Evolutionary conservation across 2,113 vertebrate species (phyloP).

Genomic region (Tyto alba): DNA sequence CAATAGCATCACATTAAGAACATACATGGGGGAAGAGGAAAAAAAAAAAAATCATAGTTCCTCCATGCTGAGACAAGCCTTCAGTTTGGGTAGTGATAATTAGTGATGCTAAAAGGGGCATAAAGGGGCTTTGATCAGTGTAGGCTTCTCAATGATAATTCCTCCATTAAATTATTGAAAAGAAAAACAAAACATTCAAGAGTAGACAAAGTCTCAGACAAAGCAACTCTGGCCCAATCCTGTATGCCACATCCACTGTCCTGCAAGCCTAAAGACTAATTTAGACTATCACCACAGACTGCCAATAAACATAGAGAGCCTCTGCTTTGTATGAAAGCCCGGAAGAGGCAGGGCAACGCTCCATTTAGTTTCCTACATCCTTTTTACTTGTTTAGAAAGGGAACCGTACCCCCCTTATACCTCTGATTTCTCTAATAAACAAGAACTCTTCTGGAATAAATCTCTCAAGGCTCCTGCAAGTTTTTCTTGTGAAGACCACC

Average conservation of each 20-base stretch:
- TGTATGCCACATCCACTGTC: too few relatives aligned
- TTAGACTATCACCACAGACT: background rate
- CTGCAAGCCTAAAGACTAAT: background rate
- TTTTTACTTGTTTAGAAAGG: background rate
- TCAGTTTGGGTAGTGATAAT: background rate
- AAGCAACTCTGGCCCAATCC: background rate
- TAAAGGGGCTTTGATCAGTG: background rate
- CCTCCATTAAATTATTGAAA: background rate
- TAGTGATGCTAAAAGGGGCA: background rate
- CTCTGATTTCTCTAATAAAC: background rate
- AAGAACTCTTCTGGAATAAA: background rate
- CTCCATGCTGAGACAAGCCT: background rate
- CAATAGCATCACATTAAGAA: background rate
- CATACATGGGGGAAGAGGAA: background rate
- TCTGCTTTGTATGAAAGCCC: background rate
- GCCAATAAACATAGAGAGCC: background rate
- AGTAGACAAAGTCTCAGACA: background rate
- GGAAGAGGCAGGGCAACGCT: background rate
- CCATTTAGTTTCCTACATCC: background rate
- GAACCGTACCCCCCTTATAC: accelerated
- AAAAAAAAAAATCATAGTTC: background rate
- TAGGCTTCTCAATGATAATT: background rate
- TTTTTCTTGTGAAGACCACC: background rate
- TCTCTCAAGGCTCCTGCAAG: background rate
- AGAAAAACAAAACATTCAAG: background rate